These are phyloP conservation scores for Forbesichthys agassizii DNA, from an alignment of 2,113 vertebrate species.

Conservation along the genomic window DNA sequence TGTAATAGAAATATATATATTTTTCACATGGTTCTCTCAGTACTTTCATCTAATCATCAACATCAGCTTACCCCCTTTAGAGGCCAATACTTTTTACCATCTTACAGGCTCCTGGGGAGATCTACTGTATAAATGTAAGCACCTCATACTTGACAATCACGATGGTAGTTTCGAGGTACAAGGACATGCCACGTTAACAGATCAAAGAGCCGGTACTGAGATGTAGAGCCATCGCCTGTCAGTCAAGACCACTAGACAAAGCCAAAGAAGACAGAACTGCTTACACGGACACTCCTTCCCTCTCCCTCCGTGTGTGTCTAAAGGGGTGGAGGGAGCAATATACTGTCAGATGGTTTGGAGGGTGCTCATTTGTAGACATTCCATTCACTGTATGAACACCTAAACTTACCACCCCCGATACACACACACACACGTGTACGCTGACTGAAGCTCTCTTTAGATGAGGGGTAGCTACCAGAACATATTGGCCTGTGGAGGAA, in stretches of 20 bases:
- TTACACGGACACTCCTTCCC: conserved; percentile 58
- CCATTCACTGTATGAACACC: conserved; percentile 39
- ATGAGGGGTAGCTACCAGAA: conserved; percentile 46
- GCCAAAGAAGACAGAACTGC: conserved; percentile 67
- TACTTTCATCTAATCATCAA: conserved; percentile 32
- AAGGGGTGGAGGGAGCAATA: conserved; percentile 55
- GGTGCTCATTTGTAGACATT: conserved; percentile 67
- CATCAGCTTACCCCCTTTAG: conserved; percentile 41
- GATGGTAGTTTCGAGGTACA: conserved; percentile 61
- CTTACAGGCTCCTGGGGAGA: conserved; percentile 50
- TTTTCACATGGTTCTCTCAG: conserved; percentile 50
- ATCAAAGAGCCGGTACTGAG: conserved; percentile 66
- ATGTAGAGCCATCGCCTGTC: conserved; percentile 58
- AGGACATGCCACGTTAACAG: conserved; percentile 62
- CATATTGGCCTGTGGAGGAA: conserved; percentile 65
- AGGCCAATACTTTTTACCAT: conserved; percentile 46
- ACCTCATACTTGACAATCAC: conserved; percentile 51
- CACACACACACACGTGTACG: conserved; percentile 13
- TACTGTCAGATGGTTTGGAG: conserved; percentile 61
- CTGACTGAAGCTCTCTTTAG: conserved; percentile 33
- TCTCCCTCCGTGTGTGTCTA: conserved; percentile 41
- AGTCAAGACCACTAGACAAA: conserved; percentile 68
- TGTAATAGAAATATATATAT: conserved; percentile 46
- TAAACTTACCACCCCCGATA: conserved; percentile 32
- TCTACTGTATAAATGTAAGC: conserved; percentile 51